Percentiles rank a stretch among this genome's conserved stretches.
These are phyloP conservation scores for Trachops cirrhosus DNA, from an alignment of 2,797 vertebrate genomes.

Conservation along the genomic window DNA sequence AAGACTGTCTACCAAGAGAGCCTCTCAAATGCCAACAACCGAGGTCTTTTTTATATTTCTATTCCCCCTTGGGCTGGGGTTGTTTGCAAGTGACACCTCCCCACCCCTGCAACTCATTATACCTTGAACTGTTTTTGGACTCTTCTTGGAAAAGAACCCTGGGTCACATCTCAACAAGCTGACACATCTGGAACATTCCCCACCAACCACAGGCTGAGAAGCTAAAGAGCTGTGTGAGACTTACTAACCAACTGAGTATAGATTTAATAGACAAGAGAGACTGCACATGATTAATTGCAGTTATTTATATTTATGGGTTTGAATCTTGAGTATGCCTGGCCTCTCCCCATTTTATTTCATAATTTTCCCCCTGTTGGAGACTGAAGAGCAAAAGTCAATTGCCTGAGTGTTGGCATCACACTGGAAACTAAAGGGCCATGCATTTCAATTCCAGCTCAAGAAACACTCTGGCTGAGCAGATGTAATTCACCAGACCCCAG, in stretches of 20 bases:
- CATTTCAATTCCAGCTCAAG: constrained; percentile 63
- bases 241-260: neutral
- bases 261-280: constrained; percentile 45
- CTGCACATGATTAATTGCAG: constrained; percentile 55
- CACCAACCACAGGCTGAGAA: neutral
- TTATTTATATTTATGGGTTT: constrained; percentile 67
- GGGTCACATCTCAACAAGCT: constrained; percentile 5
- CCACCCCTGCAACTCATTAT: neutral
- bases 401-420: constrained; percentile 39
- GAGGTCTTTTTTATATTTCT: constrained; percentile 28
- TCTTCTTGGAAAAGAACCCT: neutral
- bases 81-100: neutral
- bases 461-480: constrained; percentile 51
- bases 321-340: constrained; percentile 48
- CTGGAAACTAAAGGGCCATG: constrained; percentile 52
- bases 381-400: constrained; percentile 69
- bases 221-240: neutral
- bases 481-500: constrained; percentile 66
- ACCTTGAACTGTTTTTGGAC: constrained; percentile 35
- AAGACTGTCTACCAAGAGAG: neutral
- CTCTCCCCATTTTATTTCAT: constrained; percentile 61
- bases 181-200: neutral
- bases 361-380: constrained; percentile 60
- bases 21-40: neutral
- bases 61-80: neutral